These are phyloP conservation scores for Poeciliopsis gracilis DNA, from an alignment of 2,797 vertebrate genomes.

Conservation along the genomic window DNA sequence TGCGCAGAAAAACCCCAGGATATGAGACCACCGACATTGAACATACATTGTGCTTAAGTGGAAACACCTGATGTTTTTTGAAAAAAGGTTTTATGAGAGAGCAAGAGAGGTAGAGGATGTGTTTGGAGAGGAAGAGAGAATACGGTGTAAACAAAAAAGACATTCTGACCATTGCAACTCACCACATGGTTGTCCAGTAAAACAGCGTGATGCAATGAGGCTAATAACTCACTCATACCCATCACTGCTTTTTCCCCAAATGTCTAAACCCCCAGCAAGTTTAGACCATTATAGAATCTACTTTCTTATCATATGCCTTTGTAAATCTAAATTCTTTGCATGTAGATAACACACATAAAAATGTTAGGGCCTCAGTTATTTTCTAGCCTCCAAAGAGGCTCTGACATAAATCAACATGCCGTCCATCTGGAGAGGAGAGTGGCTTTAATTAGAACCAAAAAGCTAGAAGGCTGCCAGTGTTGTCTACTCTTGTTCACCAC, in stretches of 20 bases:
- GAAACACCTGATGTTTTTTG: slow-evolving; percentile 59
- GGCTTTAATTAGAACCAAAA: slow-evolving; percentile 76
- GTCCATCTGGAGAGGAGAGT: slow-evolving; percentile 50
- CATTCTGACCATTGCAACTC: slow-evolving; percentile 22
- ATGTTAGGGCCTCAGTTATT: slow-evolving; percentile 35
- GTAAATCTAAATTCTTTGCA: slow-evolving; percentile 4
- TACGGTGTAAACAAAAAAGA: slow-evolving; percentile 42
- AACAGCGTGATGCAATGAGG: slow-evolving; percentile 22
- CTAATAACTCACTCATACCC: slow-evolving; percentile 12
- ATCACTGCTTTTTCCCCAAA: slow-evolving; percentile 5
- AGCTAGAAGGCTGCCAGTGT: slow-evolving; percentile 67
- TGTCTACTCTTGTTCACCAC: slow-evolving; percentile 62
- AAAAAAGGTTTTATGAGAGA: slow-evolving; percentile 24
- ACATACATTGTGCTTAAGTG: slow-evolving; percentile 34
- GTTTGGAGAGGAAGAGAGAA: slow-evolving; percentile 27
- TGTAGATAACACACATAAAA: slow-evolving; percentile 25
- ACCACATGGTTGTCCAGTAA: slow-evolving; percentile 30
- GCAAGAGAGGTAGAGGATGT: slow-evolving; percentile 8
- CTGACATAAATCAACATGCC: slow-evolving; percentile 33
- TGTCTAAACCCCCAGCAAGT: slow-evolving; percentile 1
- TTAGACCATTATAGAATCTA: neutral
- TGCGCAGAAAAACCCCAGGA: neutral
- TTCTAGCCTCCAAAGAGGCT: slow-evolving; percentile 31
- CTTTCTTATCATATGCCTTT: slow-evolving; percentile 1
- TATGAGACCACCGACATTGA: slow-evolving; percentile 41